Evolutionary conservation across 2,113 vertebrate species (phyloP), one percentile per base, ranked within the genome.

Genomic region (Micronycteris hirsuta): DNA sequence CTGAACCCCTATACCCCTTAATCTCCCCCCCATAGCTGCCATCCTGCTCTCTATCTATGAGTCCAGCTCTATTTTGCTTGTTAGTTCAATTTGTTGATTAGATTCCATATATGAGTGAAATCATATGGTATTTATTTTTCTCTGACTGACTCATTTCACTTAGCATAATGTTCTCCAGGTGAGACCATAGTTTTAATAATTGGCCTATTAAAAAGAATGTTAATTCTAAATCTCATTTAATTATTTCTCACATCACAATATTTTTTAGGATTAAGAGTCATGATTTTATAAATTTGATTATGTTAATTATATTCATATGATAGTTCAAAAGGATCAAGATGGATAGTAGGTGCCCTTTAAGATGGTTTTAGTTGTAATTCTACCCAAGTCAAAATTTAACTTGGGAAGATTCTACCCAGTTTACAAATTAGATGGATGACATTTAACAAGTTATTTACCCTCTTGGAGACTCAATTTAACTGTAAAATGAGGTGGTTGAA

Each of bases 351-450:
- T 86, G 36, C 20, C 49, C 63, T 95, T 91, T 86, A 94, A 88
- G 78, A 89, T 76, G 17, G n/a, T 67, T 92, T 96, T 95, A 91
- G 17, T 26, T 93, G 43, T 76, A 93, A 22, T 92, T 95, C 45
- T 70, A 86, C 4, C 16, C 41, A 91, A 63, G 73, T 71, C 11
- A 86, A 74, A 93, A 77, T 13, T 43, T 82, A 81, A 20, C 52
- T 93, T 94, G n/a, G 56, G 33, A 95, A 96, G 89, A 80, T 80
- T 92, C 76, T 65, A 71, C 7, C 56, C 15, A 20, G 49, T 89
- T 74, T 93, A 93, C 65, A 96, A 83, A 97, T 81, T 85, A 96
- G 14, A 41, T 68, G 41, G 45, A 93, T 93, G 87, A 36, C 70
- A 92, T 3, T 33, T 31, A 87, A 82, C 31, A 84, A 92, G 56